Evolutionary conservation across 2,797 vertebrate species (phyloP).

Genomic region (Danio tinwini): DNA sequence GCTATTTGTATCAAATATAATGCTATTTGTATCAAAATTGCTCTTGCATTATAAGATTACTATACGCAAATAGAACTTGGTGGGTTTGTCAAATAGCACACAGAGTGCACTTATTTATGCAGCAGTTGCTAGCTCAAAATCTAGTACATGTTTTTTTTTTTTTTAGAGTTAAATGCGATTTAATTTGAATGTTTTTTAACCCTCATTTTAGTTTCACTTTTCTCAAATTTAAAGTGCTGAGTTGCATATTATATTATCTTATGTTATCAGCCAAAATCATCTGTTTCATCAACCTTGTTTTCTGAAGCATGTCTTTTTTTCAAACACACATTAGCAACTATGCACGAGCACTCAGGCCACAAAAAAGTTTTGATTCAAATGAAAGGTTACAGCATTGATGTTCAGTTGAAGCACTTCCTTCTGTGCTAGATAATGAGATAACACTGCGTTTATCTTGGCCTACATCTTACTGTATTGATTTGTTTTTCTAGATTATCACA

Average conservation of each 20-base stretch:
- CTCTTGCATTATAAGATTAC: too few species aligned
- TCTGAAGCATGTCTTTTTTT: background rate
- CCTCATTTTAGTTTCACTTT: background rate
- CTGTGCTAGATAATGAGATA: conserved; percentile 16
- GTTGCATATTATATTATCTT: background rate
- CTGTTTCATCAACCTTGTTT: background rate
- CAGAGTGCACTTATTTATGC: too few species aligned
- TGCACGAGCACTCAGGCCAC: background rate
- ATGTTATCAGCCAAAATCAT: background rate
- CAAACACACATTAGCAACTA: background rate
- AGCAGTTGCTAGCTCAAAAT: background rate
- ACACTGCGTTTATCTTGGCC: background rate
- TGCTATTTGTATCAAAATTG: too few species aligned
- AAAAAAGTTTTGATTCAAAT: background rate
- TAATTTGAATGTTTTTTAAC: too few species aligned
- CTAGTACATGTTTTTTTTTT: too few species aligned
- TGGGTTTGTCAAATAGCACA: too few species aligned
- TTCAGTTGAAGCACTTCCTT: background rate
- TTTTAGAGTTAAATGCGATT: too few species aligned
- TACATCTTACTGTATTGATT: conserved; percentile 1
- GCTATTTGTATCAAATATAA: too few species aligned
- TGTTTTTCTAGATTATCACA: background rate
- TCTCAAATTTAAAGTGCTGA: background rate
- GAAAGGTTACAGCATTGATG: background rate
- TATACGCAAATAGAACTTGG: too few species aligned